Evolutionary conservation across 1,140 invertebrate species (phyloP).

Genomic region (Drosophila virilis): DNA sequence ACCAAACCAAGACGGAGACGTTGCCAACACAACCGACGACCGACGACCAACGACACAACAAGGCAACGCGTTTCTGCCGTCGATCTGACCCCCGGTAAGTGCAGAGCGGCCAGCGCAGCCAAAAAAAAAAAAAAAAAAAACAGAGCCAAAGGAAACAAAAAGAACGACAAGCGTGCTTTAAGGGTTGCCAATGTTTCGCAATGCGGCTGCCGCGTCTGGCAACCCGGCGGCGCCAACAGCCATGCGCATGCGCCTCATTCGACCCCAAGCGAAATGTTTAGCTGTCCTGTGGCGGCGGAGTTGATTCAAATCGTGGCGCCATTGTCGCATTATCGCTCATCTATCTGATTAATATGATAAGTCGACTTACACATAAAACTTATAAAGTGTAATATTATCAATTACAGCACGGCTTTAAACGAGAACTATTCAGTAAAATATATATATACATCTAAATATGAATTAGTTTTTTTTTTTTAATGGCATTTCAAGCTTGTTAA

Average conservation of each 20-base stretch:
- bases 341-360: background rate
- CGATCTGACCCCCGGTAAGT: conserved; percentile 33
- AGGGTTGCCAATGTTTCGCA: conserved; percentile 47
- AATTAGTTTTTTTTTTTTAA: too few species aligned
- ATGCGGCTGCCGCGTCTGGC: conserved; percentile 14
- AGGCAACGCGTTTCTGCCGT: conserved; percentile 30
- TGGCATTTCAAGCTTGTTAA: too few species aligned
- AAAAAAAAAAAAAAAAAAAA: conserved; percentile 1
- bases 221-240: conserved; percentile 16
- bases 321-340: background rate
- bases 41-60: conserved; percentile 11
- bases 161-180: background rate
- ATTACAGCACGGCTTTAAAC: too few species aligned
- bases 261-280: background rate
- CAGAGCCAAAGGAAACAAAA: background rate
- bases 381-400: too few species aligned
- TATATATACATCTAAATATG: too few species aligned
- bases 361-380: too few species aligned
- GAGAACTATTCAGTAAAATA: too few species aligned
- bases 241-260: conserved; percentile 38
- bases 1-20: conserved; percentile 2
- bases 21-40: conserved; percentile 1
- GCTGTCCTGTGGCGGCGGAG: background rate
- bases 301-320: conserved; percentile 4
- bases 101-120: conserved; percentile 12